Evolutionary conservation across 2,888 invertebrate genomes (phyloP).

Genomic region (Anthrax anthrax): DNA sequence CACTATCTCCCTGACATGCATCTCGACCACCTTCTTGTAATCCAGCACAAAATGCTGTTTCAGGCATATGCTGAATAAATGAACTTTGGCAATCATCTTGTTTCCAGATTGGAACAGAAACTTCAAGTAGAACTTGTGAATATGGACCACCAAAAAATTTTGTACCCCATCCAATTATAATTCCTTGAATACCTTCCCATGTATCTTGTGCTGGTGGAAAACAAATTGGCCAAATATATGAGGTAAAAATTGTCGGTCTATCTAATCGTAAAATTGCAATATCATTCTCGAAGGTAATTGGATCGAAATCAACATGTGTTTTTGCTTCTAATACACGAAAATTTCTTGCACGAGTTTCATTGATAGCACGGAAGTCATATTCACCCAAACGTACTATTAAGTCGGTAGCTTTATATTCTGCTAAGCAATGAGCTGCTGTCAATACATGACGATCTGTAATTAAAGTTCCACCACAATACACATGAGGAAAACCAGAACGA

Average conservation of each 20-base stretch:
- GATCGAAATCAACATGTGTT: conserved; percentile 52
- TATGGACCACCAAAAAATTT: conserved; percentile 54
- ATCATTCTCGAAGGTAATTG: conserved; percentile 56
- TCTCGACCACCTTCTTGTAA: conserved; percentile 62
- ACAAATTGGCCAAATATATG: conserved; percentile 74
- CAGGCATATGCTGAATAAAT: conserved; percentile 49
- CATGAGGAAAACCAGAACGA: conserved; percentile 41
- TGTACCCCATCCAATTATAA: conserved; percentile 70
- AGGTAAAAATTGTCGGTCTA: conserved; percentile 51
- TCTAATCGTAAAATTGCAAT: conserved; percentile 59
- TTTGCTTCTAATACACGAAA: conserved; percentile 51
- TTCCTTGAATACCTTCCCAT: conserved; percentile 46
- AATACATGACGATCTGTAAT: conserved; percentile 66
- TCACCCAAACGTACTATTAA: conserved; percentile 63
- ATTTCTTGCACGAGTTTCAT: conserved; percentile 57
- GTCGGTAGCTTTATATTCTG: conserved; percentile 44
- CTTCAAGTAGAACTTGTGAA: conserved; percentile 59
- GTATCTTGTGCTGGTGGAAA: conserved; percentile 53
- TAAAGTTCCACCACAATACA: conserved; percentile 62
- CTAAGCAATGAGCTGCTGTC: conserved; percentile 35
- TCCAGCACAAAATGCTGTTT: conserved; percentile 63
- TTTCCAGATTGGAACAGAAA: conserved; percentile 64
- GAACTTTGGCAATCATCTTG: conserved; percentile 46
- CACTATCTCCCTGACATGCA: conserved; percentile 55
- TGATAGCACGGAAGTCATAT: conserved; percentile 52